Evolutionary conservation across 2,113 vertebrate genomes (phyloP).

Genomic region (Ginglymostoma cirratum): DNA sequence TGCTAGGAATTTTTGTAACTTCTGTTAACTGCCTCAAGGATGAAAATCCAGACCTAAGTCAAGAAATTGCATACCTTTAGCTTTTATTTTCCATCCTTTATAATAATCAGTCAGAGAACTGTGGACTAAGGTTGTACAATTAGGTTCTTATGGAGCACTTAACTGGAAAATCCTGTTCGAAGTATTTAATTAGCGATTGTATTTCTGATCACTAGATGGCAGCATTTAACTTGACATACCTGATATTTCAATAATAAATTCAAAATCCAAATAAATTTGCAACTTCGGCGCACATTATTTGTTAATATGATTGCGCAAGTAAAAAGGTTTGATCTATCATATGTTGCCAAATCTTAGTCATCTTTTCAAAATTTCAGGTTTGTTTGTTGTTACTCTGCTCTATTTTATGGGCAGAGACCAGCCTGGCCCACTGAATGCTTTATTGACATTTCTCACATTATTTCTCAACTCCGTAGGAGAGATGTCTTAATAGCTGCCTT

Average conservation of each 20-base stretch:
- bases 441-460: not conserved
- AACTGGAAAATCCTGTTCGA: not conserved
- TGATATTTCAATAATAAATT: not conserved
- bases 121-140: not conserved
- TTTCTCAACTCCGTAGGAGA: not conserved
- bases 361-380: not conserved
- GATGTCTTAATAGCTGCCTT: not conserved
- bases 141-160: not conserved
- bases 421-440: not conserved
- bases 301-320: not conserved
- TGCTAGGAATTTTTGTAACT: no score
- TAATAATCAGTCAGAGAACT: not conserved
- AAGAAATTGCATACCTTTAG: not conserved
- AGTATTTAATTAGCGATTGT: not conserved
- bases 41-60: not conserved
- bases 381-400: not conserved
- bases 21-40: no score
- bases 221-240: not conserved
- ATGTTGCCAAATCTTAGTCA: not conserved
- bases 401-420: not conserved
- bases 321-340: not conserved
- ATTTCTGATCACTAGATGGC: not conserved
- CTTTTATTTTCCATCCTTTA: conserved; percentile 9
- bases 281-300: not conserved
- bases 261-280: conserved; percentile 14